Evolutionary conservation across 2,113 vertebrate species (phyloP).

Genomic region (Suricata suricatta): DNA sequence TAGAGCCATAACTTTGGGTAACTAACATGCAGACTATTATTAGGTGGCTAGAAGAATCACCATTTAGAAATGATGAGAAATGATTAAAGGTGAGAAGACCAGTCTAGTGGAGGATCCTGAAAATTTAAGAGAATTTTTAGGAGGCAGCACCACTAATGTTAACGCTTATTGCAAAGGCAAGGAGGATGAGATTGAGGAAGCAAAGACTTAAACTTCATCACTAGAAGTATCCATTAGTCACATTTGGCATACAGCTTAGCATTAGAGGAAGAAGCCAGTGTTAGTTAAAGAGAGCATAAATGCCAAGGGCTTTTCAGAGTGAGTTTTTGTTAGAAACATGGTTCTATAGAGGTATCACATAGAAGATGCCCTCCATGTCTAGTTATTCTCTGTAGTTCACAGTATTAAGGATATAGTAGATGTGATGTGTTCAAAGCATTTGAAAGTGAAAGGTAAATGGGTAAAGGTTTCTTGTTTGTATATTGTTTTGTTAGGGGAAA

Average conservation of each 20-base stretch:
- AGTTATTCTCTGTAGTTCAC: neutral
- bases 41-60: neutral
- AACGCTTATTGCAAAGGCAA: neutral
- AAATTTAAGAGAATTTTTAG: neutral
- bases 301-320: neutral
- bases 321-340: neutral
- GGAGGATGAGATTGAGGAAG: neutral
- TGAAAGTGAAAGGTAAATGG: conserved; percentile 1
- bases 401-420: neutral
- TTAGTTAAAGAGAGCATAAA: neutral
- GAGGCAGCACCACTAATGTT: neutral
- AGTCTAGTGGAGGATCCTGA: neutral
- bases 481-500: neutral
- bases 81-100: neutral
- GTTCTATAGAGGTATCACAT: neutral
- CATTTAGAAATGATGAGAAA: neutral
- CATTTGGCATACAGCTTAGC: neutral
- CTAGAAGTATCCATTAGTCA: neutral
- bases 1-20: neutral
- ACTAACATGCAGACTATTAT: neutral
- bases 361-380: neutral
- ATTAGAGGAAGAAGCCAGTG: neutral
- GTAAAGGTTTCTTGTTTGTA: neutral
- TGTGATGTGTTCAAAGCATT: neutral
- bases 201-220: neutral